Base-by-base conservation (phyloP, 2,113 vertebrate genomes). In the Nansenia antarctica region DNA sequence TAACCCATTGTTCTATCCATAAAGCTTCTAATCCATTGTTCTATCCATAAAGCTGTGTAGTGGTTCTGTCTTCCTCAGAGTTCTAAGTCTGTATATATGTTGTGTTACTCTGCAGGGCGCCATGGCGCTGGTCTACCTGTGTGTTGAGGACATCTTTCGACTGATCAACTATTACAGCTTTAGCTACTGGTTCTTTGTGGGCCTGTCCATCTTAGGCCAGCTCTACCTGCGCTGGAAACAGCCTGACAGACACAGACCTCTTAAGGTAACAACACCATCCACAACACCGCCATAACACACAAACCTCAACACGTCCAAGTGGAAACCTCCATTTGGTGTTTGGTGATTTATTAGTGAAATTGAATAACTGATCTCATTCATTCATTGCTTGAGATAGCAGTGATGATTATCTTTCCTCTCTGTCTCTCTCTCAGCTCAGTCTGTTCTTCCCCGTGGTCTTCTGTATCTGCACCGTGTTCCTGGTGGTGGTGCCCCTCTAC, bases 81-180 rank as follows among this genome's bases (percentile, higher is more conserved):
- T n/a, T n/a, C n/a, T n/a, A 1, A 3, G 61, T 47, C 20, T 24
- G 9, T 5, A 1, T 35, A 4, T 39, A 32, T 72, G 35, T 34
- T 1, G 0, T 55, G 0, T 29, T 67, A 32, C 5, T 14, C 31
- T 52, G 12, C 85, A 96, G 95, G 95, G 95, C 0, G 47, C 94
- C 71, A 96, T 97, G 95, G 93, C 95, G 5, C 77, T 97, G 35
- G 85, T 97, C 52, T 97, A 97, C 70, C 82, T 97, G 67, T 96
- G 96, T 52, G 96, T 97, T 11, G 95, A 97, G 61, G 96, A 97
- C 61, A 94, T 97, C 84, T 97, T 96, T 89, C 89, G 91, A 78
- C 90, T 97, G 35, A 97, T 97, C 71, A 97, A 97, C 88, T 97
- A 97, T 88, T 97, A 97, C 81, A 97, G 96, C 82, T 97, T 97